Evolutionary conservation across 2,113 vertebrate species (phyloP).

Genomic region (Arvicanthis niloticus): DNA sequence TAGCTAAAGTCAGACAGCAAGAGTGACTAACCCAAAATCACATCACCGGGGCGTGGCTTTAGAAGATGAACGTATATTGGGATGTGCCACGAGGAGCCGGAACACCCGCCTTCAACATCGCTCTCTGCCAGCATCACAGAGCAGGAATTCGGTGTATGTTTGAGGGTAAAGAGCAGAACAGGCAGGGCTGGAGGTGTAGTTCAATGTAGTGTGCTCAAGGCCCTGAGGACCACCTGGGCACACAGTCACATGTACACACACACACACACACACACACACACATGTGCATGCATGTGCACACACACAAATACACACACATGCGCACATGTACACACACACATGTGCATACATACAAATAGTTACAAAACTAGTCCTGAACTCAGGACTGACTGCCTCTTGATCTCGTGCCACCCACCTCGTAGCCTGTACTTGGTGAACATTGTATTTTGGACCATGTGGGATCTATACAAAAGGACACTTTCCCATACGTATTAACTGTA

Average conservation of each 20-base stretch:
- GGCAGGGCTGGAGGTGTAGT: not conserved
- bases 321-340: too few species aligned
- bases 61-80: not conserved
- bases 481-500: not conserved
- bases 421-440: not conserved
- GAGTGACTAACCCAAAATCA: not conserved
- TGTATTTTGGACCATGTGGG: not conserved
- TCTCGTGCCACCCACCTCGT: not conserved
- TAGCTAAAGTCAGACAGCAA: not conserved
- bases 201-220: not conserved
- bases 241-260: too few species aligned
- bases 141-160: not conserved
- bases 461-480: not conserved
- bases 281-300: not conserved
- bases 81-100: not conserved
- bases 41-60: not conserved
- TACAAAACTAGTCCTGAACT: not conserved
- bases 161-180: not conserved
- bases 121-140: not conserved
- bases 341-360: not conserved
- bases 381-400: not conserved
- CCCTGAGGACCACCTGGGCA: not conserved
- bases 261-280: not conserved
- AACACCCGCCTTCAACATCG: not conserved
- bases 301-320: not conserved